phyloP scores from a whole-genome alignment of 1,140 invertebrate genomes.

The Lutraria rhynchaena region DNA sequence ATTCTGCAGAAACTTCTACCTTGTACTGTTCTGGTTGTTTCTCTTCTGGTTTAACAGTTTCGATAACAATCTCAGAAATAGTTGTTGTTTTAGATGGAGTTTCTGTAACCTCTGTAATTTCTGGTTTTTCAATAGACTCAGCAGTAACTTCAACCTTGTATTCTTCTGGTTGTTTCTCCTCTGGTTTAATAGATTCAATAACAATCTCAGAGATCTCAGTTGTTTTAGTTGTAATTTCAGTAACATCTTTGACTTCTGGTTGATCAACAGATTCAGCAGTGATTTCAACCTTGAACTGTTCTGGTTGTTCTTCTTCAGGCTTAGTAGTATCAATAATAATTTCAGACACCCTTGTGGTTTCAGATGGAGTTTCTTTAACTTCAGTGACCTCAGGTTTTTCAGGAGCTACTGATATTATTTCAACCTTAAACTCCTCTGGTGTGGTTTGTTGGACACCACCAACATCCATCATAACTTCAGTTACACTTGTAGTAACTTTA shows the following conservation, averaged over 20 bases:
- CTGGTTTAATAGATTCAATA: conserved; percentile 55
- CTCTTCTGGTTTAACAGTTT: conserved; percentile 61
- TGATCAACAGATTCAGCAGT: conserved; percentile 59
- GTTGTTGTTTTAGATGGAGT: conserved; percentile 27
- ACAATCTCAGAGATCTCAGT: conserved; percentile 55
- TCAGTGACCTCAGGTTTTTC: conserved; percentile 63
- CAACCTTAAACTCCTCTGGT: conserved; percentile 58
- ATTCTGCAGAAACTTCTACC: conserved; percentile 59
- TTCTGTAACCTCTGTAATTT: conserved; percentile 46
- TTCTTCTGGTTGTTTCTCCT: conserved; percentile 56
- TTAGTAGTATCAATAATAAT: conserved; percentile 56
- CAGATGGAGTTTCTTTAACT: conserved; percentile 54
- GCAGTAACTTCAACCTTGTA: conserved; percentile 58
- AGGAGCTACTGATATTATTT: conserved; percentile 42
- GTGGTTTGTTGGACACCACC: conserved; percentile 39
- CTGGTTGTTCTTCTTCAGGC: conserved; percentile 46
- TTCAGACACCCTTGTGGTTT: conserved; percentile 54
- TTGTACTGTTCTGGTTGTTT: conserved; percentile 59
- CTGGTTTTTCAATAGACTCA: conserved; percentile 35
- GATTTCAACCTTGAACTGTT: conserved; percentile 60
- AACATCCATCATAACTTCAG: conserved; percentile 41
- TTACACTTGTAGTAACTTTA: not conserved
- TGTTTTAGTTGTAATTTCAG: conserved; percentile 35
- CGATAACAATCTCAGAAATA: conserved; percentile 63
- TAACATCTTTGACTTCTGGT: conserved; percentile 59